Percentiles rank a stretch among this genome's conserved stretches.
Conservation (phyloP, 2,888 invertebrate genomes). For the Argyresthia albistria region DNA sequence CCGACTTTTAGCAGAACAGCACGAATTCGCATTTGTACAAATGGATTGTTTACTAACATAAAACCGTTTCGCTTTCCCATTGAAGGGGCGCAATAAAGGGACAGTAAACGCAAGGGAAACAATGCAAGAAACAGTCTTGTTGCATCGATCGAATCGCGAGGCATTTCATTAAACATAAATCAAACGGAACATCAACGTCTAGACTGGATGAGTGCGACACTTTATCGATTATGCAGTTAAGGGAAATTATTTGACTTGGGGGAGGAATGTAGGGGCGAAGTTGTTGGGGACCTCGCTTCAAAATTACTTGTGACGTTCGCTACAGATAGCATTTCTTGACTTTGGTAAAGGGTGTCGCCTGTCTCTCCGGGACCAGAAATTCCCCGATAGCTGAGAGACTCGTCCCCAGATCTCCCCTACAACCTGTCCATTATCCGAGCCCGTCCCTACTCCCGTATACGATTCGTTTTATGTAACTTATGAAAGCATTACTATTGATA, state of each 20-base stretch:
- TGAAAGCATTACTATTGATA: slow-evolving; percentile 36
- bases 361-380: slow-evolving; percentile 10
- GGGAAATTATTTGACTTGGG: slow-evolving; percentile 57
- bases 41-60: too few relatives aligned
- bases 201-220: slow-evolving; percentile 46
- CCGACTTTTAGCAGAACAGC: too few relatives aligned
- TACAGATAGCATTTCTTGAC: slow-evolving; percentile 41
- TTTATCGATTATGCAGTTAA: slow-evolving; percentile 65
- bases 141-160: background rate
- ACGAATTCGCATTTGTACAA: too few relatives aligned
- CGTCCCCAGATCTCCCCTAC: background rate
- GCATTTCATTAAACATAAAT: slow-evolving; percentile 2
- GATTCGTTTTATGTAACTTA: slow-evolving; percentile 18
- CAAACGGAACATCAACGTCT: slow-evolving; percentile 28
- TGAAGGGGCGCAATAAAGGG: too few relatives aligned
- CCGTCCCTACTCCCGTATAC: too few relatives aligned
- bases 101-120: too few relatives aligned
- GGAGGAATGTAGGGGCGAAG: slow-evolving; percentile 15
- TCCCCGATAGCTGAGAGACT: slow-evolving; percentile 14
- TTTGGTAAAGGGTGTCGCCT: slow-evolving; percentile 39
- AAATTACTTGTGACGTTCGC: slow-evolving; percentile 57
- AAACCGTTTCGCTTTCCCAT: too few relatives aligned
- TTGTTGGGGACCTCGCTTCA: slow-evolving; percentile 29
- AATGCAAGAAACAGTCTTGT: too few relatives aligned
- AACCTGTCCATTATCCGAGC: background rate